phyloP scores from a whole-genome alignment of 2,113 vertebrate species.

The Felis chaus region DNA sequence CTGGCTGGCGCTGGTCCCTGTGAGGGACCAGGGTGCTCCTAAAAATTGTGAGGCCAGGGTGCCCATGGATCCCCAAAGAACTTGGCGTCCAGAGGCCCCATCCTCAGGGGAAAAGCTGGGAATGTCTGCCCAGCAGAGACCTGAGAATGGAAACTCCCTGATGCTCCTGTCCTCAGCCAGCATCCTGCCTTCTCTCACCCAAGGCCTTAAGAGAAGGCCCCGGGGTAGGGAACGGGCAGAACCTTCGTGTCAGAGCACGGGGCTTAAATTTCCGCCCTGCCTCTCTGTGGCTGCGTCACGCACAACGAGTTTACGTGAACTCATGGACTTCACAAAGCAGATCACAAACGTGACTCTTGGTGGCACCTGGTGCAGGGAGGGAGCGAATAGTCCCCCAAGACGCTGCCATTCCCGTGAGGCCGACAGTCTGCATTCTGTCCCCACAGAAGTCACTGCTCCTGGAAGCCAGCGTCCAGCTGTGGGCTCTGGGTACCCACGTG shows the following conservation, averaged over 20 bases:
- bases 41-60: not conserved
- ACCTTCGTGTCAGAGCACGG: not conserved
- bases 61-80: not conserved
- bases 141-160: accelerated
- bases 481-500: not conserved
- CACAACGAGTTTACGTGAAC: not conserved
- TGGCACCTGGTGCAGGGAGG: too few relatives aligned
- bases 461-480: not conserved
- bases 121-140: accelerated
- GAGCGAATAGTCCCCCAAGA: not conserved
- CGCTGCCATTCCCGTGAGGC: not conserved
- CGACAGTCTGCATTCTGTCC: not conserved
- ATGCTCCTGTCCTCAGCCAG: not conserved
- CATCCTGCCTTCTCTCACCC: not conserved
- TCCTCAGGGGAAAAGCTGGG: not conserved
- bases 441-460: not conserved
- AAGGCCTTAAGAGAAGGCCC: not conserved
- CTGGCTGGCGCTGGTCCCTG: not conserved
- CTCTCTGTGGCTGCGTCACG: too few relatives aligned
- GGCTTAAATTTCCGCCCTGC: not conserved
- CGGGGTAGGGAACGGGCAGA: not conserved
- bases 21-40: not conserved
- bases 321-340: not conserved
- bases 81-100: not conserved
- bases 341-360: not conserved